Conservation (phyloP, 2,888 invertebrate genomes). For the Drosophila longiperda region DNA sequence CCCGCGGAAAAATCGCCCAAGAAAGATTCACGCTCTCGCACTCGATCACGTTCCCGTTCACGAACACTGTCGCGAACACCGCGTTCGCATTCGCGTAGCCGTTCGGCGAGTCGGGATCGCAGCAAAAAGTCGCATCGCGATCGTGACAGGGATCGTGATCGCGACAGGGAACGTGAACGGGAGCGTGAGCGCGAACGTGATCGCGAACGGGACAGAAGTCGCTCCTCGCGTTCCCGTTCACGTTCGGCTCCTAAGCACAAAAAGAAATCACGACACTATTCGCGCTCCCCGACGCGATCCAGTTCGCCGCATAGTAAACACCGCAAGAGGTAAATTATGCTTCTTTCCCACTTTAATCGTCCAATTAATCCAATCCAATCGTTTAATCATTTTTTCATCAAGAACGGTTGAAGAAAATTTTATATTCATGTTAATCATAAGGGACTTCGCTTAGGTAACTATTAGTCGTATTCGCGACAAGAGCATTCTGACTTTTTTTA, state of each 20-base stretch:
- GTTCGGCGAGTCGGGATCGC: conserved; percentile 70
- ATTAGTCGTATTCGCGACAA: neutral
- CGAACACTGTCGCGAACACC: conserved; percentile 82
- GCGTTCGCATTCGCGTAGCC: conserved; percentile 75
- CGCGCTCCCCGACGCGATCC: conserved; percentile 83
- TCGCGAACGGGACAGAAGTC: conserved; percentile 57
- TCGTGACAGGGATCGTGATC: conserved; percentile 44
- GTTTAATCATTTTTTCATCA: neutral
- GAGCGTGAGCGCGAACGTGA: conserved; percentile 38
- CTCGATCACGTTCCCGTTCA: conserved; percentile 75
- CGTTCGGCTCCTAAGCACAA: conserved; percentile 81
- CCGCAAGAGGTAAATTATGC: conserved; percentile 80
- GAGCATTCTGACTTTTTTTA: neutral
- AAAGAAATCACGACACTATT: conserved; percentile 84
- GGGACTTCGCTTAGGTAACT: neutral
- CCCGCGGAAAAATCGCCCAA: conserved; percentile 79
- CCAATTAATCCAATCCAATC: neutral
- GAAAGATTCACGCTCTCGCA: conserved; percentile 82
- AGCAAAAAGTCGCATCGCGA: conserved; percentile 76
- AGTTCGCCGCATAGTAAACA: conserved; percentile 84
- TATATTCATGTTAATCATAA: neutral
- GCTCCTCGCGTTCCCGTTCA: conserved; percentile 78
- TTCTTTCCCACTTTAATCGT: neutral
- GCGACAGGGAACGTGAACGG: conserved; percentile 48
- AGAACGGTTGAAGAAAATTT: neutral